Percentiles rank a stretch among this genome's conserved stretches.
These are phyloP conservation scores for Eupithecia abbreviata DNA, from an alignment of 2,888 invertebrate genomes.

Conservation along the genomic window DNA sequence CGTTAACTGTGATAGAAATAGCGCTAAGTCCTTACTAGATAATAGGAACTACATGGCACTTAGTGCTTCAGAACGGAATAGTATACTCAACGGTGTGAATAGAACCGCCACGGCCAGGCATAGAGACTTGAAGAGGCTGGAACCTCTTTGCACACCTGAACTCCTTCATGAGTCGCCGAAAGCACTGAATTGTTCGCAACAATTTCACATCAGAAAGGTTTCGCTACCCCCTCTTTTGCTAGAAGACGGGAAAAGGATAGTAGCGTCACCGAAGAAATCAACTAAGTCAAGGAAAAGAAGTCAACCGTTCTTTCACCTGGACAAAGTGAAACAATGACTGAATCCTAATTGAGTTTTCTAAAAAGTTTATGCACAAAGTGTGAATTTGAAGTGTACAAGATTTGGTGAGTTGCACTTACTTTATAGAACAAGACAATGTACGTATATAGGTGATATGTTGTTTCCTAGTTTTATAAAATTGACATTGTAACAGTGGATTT, in stretches of 20 bases:
- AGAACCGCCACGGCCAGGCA: conserved; percentile 73
- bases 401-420: conserved; percentile 36
- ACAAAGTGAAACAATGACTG: conserved; percentile 53
- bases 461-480: conserved; percentile 1
- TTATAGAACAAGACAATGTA: neutral
- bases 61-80: conserved; percentile 67
- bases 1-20: conserved; percentile 73
- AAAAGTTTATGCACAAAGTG: conserved; percentile 28
- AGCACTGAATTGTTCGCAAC: conserved; percentile 54
- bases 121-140: conserved; percentile 67
- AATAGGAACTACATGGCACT: conserved; percentile 65
- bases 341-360: conserved; percentile 10
- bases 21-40: conserved; percentile 78
- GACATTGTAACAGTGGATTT: neutral
- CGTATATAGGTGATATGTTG: neutral
- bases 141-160: conserved; percentile 71
- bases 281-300: conserved; percentile 55
- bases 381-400: conserved; percentile 22
- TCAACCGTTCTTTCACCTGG: conserved; percentile 53
- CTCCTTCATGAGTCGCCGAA: conserved; percentile 60
- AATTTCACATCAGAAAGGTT: conserved; percentile 71
- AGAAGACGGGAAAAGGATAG: conserved; percentile 74
- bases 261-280: conserved; percentile 66
- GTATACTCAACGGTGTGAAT: conserved; percentile 57
- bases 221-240: conserved; percentile 75